Conservation (phyloP, 2,888 invertebrate genomes). For the Harpagoxenus sublaevis region DNA sequence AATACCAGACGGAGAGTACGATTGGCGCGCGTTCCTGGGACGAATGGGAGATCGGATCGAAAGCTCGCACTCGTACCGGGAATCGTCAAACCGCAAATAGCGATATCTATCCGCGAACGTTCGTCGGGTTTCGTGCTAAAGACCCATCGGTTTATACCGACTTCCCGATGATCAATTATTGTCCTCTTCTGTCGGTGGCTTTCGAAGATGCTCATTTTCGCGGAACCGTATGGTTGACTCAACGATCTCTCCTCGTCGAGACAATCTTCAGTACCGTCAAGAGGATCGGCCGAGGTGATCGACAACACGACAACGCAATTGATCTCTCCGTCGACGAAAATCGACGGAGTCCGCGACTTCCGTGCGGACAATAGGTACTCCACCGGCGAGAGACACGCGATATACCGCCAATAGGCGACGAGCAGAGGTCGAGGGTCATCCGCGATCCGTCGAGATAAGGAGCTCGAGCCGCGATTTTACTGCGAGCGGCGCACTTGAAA, state of each 20-base stretch:
- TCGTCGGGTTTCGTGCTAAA: slow-evolving; percentile 64
- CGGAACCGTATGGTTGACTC: neutral
- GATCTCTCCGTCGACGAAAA: slow-evolving; percentile 12
- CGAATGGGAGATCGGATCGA: slow-evolving; percentile 63
- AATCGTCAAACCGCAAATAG: slow-evolving; percentile 57
- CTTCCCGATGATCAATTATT: slow-evolving; percentile 69
- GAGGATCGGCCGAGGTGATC: neutral
- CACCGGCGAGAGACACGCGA: slow-evolving; percentile 77
- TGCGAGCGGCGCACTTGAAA: slow-evolving; percentile 81
- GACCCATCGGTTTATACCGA: slow-evolving; percentile 61
- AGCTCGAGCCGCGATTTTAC: slow-evolving; percentile 79
- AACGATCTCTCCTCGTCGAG: neutral
- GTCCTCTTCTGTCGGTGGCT: slow-evolving; percentile 36
- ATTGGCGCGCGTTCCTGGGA: slow-evolving; percentile 33
- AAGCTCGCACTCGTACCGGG: slow-evolving; percentile 44
- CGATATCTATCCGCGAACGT: slow-evolving; percentile 55
- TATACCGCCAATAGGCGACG: slow-evolving; percentile 82
- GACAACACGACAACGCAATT: slow-evolving; percentile 8
- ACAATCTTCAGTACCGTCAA: neutral
- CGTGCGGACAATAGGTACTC: slow-evolving; percentile 69
- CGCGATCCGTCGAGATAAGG: slow-evolving; percentile 80
- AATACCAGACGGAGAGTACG: slow-evolving; percentile 58
- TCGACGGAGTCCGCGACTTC: slow-evolving; percentile 10
- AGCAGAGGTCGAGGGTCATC: slow-evolving; percentile 78
- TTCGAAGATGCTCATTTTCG: slow-evolving; percentile 25